Percentiles rank a stretch among this genome's conserved stretches.
Conservation (phyloP, 2,797 vertebrate species). For the Luscinia luscinia region DNA sequence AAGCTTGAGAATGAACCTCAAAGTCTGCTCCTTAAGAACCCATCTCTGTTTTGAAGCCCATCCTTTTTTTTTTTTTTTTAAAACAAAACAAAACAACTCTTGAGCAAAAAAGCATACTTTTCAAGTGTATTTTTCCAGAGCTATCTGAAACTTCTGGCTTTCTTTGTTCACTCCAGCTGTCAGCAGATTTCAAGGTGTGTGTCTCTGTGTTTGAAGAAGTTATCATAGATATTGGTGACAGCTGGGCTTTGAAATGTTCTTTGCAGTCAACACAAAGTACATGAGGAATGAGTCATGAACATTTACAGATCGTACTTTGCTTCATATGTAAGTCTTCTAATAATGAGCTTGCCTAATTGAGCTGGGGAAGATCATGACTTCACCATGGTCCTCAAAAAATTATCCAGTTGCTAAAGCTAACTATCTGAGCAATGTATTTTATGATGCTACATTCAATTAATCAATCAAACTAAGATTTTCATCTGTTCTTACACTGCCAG, state of each 20-base stretch:
- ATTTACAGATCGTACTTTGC: background rate
- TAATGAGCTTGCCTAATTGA: background rate
- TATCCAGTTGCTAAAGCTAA: background rate
- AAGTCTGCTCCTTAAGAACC: background rate
- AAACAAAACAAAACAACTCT: background rate
- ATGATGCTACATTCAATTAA: background rate
- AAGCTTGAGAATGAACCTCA: background rate
- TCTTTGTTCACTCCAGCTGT: conserved; percentile 21
- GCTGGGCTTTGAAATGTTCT: conserved; percentile 30
- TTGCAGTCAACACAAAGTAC: conserved; percentile 7
- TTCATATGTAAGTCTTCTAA: background rate
- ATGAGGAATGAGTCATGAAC: background rate
- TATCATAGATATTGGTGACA: background rate
- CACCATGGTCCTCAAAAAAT: background rate
- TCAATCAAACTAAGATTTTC: background rate
- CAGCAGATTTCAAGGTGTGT: conserved; percentile 5
- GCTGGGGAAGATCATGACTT: background rate
- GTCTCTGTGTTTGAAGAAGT: conserved; percentile 12
- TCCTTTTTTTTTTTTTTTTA: background rate
- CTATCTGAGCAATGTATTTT: background rate
- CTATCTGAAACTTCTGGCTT: background rate
- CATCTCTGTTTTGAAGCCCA: background rate
- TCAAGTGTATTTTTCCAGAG: background rate
- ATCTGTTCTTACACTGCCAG: background rate
- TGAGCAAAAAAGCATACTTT: background rate